phyloP scores from a whole-genome alignment of 2,888 invertebrate species.

The Creontiades dilutus region DNA sequence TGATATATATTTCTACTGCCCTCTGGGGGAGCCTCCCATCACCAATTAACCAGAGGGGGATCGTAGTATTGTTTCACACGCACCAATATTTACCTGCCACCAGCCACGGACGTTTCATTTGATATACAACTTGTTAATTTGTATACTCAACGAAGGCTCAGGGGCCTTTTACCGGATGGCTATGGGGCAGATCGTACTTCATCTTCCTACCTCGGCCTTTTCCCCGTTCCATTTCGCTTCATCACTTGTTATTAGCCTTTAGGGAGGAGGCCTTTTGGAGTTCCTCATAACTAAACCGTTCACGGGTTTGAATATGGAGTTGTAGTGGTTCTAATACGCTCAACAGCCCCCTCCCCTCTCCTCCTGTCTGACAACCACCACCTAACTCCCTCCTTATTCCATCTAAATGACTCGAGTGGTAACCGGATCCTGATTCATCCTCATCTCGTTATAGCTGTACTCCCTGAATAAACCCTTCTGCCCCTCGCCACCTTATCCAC shows the following conservation, averaged over 20 bases:
- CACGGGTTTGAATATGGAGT: slow-evolving; percentile 62
- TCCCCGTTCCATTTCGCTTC: slow-evolving; percentile 61
- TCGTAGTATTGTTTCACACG: slow-evolving; percentile 70
- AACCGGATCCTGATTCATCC: slow-evolving; percentile 59
- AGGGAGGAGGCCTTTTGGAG: not conserved
- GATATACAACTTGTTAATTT: slow-evolving; percentile 71
- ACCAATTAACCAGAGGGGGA: slow-evolving; percentile 68
- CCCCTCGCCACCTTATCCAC: not conserved
- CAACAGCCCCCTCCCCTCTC: not conserved
- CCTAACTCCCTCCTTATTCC: not conserved
- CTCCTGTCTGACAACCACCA: not conserved
- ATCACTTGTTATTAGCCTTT: slow-evolving; percentile 69
- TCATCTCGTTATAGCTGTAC: slow-evolving; percentile 47
- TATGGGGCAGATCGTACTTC: slow-evolving; percentile 45
- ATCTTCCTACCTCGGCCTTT: slow-evolving; percentile 18
- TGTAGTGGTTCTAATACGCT: slow-evolving; percentile 53
- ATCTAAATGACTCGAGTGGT: slow-evolving; percentile 49
- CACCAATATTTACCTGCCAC: slow-evolving; percentile 71
- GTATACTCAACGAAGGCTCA: slow-evolving; percentile 65
- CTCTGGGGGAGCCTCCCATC: slow-evolving; percentile 55
- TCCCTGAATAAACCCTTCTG: not conserved
- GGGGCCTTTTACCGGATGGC: slow-evolving; percentile 63
- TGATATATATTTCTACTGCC: slow-evolving; percentile 69
- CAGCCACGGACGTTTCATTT: slow-evolving; percentile 67
- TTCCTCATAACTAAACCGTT: slow-evolving; percentile 30